phyloP scores from a whole-genome alignment of 1,140 invertebrate species.

The Pseudomyrmex flavicornis region DNA sequence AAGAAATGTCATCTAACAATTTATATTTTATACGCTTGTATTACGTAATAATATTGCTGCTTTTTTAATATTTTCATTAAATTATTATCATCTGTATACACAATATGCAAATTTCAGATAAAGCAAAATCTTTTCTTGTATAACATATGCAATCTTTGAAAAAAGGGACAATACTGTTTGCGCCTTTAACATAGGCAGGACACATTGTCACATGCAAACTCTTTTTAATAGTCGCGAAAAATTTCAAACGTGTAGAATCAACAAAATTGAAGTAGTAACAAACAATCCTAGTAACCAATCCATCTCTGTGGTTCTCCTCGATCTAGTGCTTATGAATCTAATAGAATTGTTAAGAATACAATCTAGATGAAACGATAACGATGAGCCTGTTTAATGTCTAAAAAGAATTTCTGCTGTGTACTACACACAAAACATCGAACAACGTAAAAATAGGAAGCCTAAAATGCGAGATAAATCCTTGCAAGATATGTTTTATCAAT shows the following conservation, averaged over 20 bases:
- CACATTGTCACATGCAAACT: too few species aligned
- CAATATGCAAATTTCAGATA: too few species aligned
- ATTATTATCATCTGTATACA: too few species aligned
- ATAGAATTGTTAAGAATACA: constrained; percentile 44
- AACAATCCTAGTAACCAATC: not conserved
- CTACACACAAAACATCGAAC: constrained; percentile 36
- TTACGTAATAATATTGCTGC: too few species aligned
- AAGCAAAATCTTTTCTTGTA: too few species aligned
- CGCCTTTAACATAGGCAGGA: too few species aligned
- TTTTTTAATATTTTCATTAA: too few species aligned
- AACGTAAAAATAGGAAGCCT: constrained; percentile 36
- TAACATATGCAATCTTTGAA: too few species aligned
- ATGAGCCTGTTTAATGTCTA: constrained; percentile 12
- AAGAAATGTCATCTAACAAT: too few species aligned
- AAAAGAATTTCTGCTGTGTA: not conserved
- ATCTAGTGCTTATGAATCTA: constrained; percentile 7
- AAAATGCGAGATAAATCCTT: constrained; percentile 59
- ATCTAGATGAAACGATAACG: constrained; percentile 9
- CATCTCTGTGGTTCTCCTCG: constrained; percentile 3
- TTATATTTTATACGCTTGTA: too few species aligned
- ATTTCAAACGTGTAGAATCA: constrained; percentile 27
- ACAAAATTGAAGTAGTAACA: constrained; percentile 13
- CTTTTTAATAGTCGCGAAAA: too few species aligned
- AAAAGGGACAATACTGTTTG: too few species aligned
- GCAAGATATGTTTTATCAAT: constrained; percentile 35